Conservation (phyloP, 2,888 invertebrate genomes). For the Deilephila elpenor region DNA sequence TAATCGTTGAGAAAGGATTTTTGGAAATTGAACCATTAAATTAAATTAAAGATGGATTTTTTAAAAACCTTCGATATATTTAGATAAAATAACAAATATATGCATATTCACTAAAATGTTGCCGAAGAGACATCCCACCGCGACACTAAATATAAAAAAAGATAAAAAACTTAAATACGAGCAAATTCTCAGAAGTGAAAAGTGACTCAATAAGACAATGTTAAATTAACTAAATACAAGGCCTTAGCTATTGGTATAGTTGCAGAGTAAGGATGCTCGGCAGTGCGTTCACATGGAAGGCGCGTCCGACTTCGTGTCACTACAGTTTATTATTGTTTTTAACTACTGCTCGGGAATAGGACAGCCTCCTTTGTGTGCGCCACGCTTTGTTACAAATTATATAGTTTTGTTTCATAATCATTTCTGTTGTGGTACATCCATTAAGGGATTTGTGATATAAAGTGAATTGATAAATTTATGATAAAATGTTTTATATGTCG, state of each 20-base stretch:
- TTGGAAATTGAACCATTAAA: no score
- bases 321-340: conserved; percentile 48
- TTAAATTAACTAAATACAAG: not conserved
- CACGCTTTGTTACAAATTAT: conserved; percentile 15
- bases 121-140: no score
- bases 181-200: no score
- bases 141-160: no score
- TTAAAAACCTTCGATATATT: no score
- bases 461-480: not conserved
- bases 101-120: no score
- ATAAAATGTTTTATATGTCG: not conserved
- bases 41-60: no score
- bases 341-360: conserved; percentile 34
- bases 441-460: no score
- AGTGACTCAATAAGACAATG: not conserved
- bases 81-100: no score
- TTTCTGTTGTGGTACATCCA: no score
- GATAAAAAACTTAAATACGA: no score
- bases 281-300: conserved; percentile 57
- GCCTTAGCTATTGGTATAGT: not conserved
- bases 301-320: conserved; percentile 47
- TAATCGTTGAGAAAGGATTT: no score
- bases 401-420: not conserved
- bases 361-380: conserved; percentile 33
- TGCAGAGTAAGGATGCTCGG: conserved; percentile 49